These are phyloP conservation scores for Leucophenga montana DNA, from an alignment of 2,888 invertebrate genomes.

Conservation along the genomic window DNA sequence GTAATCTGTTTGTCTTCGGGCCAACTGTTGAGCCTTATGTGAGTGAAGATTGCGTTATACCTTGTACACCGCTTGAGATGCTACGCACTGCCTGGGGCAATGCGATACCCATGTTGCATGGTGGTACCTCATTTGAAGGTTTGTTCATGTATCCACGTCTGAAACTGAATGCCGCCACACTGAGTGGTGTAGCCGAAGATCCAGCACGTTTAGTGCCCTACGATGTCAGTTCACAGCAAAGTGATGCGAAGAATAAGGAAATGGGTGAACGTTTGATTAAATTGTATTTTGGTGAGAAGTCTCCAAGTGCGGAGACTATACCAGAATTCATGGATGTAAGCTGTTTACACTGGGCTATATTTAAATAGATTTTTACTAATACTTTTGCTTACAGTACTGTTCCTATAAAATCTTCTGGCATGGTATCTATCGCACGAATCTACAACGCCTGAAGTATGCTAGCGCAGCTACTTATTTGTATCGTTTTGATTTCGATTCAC, in stretches of 20 bases:
- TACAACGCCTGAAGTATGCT: conserved; percentile 53
- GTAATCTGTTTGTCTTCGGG: conserved; percentile 60
- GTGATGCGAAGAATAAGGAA: background rate
- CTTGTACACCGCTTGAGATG: conserved; percentile 61
- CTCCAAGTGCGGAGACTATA: conserved; percentile 44
- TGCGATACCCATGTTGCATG: conserved; percentile 53
- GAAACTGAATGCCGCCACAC: conserved; percentile 43
- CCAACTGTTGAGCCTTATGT: conserved; percentile 68
- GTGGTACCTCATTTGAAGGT: conserved; percentile 67
- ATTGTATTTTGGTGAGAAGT: conserved; percentile 35
- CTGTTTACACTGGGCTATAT: background rate
- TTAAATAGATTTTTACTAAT: background rate
- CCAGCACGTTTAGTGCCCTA: conserved; percentile 10
- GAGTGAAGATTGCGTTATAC: conserved; percentile 62
- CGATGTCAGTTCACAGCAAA: conserved; percentile 12
- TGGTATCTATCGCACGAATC: conserved; percentile 59
- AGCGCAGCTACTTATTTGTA: conserved; percentile 62
- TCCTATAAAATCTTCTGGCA: conserved; percentile 68
- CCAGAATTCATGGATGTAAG: conserved; percentile 48
- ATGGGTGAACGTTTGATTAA: background rate
- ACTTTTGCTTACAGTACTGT: conserved; percentile 51
- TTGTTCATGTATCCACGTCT: conserved; percentile 61
- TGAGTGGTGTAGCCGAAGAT: conserved; percentile 44
- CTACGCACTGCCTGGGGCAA: conserved; percentile 66
- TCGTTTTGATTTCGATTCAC: conserved; percentile 68